Evolutionary conservation across 2,888 invertebrate genomes (phyloP), one percentile per base, ranked within the genome.

Genomic region (Glyphotaelius pellucidus): DNA sequence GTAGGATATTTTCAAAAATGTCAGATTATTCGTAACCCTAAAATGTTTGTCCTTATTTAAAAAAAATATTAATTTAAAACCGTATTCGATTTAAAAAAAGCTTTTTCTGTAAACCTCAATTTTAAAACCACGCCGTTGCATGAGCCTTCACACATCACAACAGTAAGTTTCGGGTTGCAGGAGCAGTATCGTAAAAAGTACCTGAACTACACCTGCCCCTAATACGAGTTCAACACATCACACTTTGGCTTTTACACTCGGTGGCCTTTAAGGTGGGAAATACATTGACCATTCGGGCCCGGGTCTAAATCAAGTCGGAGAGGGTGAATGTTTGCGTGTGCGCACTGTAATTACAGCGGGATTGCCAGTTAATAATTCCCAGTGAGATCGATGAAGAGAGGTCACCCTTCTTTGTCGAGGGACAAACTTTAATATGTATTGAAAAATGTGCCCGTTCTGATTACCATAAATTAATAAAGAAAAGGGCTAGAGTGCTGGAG

Each of bases 341-440:
- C 85, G 32, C 35, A 79, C 52, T 90, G 79, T 86, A 90, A 90
- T 90, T 90, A 90, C 79, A 52, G 38, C 79, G 85, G 80, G 84
- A 90, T 90, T 90, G 90, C 90, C 67, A 67, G 90, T 90, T 90
- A 90, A 90, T 90, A 90, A 90, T 90, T 90, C 67, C 90, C 32
- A 52, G 80, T 30, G 90, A 84, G 90, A 90, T 90, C 90, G 90
- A 90, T 90, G 90, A 32, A 30, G 89, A 52, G 79, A 89, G 89
- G 89, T 79, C 79, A 79, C 89, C 67, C 67, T 31, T n/a, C 7
- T 89, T 35, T 79, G 38, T 31, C 14, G 15, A 79, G 89, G 31
- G 67, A 86, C 42, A 42, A 30, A 52, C 38, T 31, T 83, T 19
- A 83, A 83, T 83, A 38, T 67, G 67, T 67, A 67, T 67, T 67